Base-by-base conservation (phyloP, 2,797 vertebrate genomes). In the Myotis vivesi region DNA sequence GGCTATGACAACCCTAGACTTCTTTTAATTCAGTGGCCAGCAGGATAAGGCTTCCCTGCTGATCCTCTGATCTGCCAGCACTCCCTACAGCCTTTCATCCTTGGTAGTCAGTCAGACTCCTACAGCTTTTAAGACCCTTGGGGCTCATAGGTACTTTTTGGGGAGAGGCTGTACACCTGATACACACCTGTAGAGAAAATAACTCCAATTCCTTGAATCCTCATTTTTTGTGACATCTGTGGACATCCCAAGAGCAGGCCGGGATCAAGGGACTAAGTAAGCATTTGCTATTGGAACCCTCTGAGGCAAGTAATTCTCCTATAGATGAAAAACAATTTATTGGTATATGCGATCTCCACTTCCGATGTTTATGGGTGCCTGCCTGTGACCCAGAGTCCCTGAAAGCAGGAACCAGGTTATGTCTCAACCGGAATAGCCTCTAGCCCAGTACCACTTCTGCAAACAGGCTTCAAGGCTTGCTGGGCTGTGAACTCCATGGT, bases 351-450 rank as follows among this genome's bases (percentile, higher is more conserved):
- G 73, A 19, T 72, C 3, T 88, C 69, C 3, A 59, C 2, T 87
- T 80, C 51, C n/a, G 46, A 89, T 92, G 71, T 75, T 68, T 94
- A 82, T 28, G 28, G 85, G 59, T 51, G 17, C 59, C 53, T 87
- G 51, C 41, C 11, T 92, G 66, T 41, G 53, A 88, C 46, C 53
- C 41, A 89, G 59, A 91, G 77, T 88, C 44, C 87, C 51, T 92
- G 75, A 86, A 94, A 91, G 51, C n/a, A 83, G 79, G 76, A 93
- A 82, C 73, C 44, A 86, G 75, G 64, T 90, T 57, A 62, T 55
- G 15, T 71, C 46, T 81, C 49, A 49, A 10, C 25, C 2, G 0
- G 64, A 88, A 92, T 86, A 89, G 30, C 41, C n/a, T 89, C 49
- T 69, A 73, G 53, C 15, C n/a, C 22, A 30, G 49, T 23, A 53